These are phyloP conservation scores for Drosophila borborema DNA, from an alignment of 2,888 invertebrate genomes.

Conservation along the genomic window DNA sequence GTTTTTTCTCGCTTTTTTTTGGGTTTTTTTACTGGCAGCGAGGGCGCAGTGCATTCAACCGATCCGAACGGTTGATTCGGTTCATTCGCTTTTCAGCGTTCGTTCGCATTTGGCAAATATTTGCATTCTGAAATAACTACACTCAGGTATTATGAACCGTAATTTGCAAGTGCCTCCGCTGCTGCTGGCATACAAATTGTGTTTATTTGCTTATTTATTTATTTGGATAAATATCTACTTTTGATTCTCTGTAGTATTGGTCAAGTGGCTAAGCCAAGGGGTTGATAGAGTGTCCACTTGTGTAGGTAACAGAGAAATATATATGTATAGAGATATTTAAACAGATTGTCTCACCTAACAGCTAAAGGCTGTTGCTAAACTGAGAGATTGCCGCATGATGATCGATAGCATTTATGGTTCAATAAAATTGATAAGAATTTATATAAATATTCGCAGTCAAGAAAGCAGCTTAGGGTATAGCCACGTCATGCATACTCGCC, in stretches of 20 bases:
- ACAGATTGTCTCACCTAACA: no score
- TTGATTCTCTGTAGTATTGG: constrained; percentile 3
- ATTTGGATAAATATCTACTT: constrained; percentile 14
- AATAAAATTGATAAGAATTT: background rate
- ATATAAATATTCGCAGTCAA: background rate
- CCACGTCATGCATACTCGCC: background rate
- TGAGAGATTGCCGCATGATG: no score
- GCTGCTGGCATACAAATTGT: constrained; percentile 55
- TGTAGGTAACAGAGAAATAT: background rate
- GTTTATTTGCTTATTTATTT: constrained; percentile 27
- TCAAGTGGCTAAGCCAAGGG: background rate
- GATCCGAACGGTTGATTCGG: constrained; percentile 40
- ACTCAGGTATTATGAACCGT: constrained; percentile 60
- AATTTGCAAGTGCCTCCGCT: constrained; percentile 41
- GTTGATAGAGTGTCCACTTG: background rate
- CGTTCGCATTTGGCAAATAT: constrained; percentile 66
- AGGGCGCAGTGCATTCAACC: constrained; percentile 73
- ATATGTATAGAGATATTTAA: background rate
- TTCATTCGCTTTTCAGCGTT: constrained; percentile 53
- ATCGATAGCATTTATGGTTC: no score
- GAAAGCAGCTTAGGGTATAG: background rate
- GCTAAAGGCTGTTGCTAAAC: no score
- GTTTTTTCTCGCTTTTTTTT: background rate
- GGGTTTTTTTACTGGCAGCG: constrained; percentile 28
- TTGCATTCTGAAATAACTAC: constrained; percentile 66